Conservation (phyloP, 2,797 vertebrate genomes). For the Tapirus indicus region DNA sequence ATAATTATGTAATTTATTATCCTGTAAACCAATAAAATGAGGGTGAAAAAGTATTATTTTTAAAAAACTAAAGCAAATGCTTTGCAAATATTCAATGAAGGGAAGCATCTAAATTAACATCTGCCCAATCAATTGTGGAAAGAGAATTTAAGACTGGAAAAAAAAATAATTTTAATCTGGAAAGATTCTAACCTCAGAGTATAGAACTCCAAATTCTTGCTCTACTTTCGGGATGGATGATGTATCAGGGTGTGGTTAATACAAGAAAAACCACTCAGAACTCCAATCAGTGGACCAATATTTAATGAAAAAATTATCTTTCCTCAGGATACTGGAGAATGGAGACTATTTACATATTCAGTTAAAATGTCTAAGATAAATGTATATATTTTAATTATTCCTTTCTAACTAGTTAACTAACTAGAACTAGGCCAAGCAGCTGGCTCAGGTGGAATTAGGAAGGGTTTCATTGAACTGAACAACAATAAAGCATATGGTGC, state of each 20-base stretch:
- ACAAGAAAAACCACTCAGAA: not conserved
- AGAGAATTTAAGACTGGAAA: slow-evolving; percentile 24
- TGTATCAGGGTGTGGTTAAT: not conserved
- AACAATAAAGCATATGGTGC: not conserved
- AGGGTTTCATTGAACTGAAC: not conserved
- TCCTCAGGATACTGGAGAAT: not conserved
- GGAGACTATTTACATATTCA: not conserved
- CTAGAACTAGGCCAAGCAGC: not conserved
- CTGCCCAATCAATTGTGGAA: not conserved
- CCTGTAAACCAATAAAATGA: slow-evolving; percentile 44
- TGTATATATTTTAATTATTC: not conserved
- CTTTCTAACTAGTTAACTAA: slow-evolving; percentile 51
- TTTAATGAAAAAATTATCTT: not conserved
- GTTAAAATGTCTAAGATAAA: slow-evolving; percentile 15
- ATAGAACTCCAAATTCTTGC: not conserved
- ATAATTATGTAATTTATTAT: slow-evolving; percentile 30
- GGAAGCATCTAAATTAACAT: not conserved
- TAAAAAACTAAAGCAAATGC: slow-evolving; percentile 40
- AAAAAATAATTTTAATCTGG: slow-evolving; percentile 12
- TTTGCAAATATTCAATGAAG: slow-evolving; percentile 38
- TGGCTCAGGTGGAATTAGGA: not conserved
- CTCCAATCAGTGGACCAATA: not conserved
- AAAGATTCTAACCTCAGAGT: not conserved
- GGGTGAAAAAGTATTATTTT: slow-evolving; percentile 11
- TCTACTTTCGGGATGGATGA: not conserved